Conservation (phyloP, 2,797 vertebrate genomes). For the Premnoplex brunnescens region DNA sequence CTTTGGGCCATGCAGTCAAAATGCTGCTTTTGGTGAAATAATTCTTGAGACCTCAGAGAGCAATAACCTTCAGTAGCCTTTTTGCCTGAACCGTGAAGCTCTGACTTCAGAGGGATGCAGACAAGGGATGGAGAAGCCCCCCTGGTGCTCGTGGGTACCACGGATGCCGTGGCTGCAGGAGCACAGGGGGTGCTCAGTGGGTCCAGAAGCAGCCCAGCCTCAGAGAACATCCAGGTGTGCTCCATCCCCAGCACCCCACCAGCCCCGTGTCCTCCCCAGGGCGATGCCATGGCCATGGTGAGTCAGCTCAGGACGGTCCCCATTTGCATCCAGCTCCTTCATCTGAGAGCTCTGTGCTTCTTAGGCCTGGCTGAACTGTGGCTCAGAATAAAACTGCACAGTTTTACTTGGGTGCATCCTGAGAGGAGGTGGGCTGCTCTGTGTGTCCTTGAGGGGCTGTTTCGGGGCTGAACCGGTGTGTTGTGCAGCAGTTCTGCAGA, state of each 20-base stretch:
- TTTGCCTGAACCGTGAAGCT: neutral
- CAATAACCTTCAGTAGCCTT: neutral
- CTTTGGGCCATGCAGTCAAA: neutral
- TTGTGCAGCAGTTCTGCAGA: neutral
- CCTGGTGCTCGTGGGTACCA: neutral
- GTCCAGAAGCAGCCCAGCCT: neutral
- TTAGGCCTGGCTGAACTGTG: neutral
- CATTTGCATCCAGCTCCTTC: neutral
- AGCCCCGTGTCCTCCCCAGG: neutral
- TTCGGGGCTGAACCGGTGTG: neutral
- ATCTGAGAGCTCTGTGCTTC: neutral
- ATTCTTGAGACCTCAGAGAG: neutral
- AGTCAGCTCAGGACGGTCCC: neutral
- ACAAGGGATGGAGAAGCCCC: neutral
- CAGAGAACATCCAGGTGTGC: fast-evolving
- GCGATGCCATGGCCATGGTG: too few species aligned
- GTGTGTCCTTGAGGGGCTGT: neutral
- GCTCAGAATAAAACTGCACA: neutral
- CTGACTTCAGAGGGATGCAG: neutral
- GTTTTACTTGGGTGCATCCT: neutral
- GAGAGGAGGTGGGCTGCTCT: neutral
- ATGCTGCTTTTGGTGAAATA: neutral
- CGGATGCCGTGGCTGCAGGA: neutral
- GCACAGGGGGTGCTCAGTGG: fast-evolving
- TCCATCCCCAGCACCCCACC: neutral